Percentiles rank a stretch among this genome's conserved stretches.
phyloP scores from a whole-genome alignment of 2,113 vertebrate species.

The Muscicapa adusta region DNA sequence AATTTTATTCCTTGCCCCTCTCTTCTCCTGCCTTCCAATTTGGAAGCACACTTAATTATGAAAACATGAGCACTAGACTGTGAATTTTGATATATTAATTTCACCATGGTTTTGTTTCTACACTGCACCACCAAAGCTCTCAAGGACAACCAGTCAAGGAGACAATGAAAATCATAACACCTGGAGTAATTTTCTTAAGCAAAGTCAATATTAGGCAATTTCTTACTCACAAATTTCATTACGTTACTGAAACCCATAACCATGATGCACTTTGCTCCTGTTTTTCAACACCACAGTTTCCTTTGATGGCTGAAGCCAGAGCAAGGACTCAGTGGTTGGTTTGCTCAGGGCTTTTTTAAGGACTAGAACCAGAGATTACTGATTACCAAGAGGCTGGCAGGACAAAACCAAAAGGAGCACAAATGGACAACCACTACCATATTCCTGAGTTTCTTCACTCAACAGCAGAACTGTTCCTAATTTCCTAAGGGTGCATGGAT shows the following conservation, averaged over 20 bases:
- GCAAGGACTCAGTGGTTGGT: not conserved
- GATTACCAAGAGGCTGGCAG: not conserved
- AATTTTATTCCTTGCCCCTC: slow-evolving; percentile 47
- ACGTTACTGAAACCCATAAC: not conserved
- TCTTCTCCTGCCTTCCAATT: slow-evolving; percentile 31
- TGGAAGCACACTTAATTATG: slow-evolving; percentile 37
- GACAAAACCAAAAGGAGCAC: not conserved
- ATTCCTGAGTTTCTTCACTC: not conserved
- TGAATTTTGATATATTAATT: slow-evolving; percentile 51
- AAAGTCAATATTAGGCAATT: slow-evolving; percentile 33
- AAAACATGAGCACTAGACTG: slow-evolving; percentile 43
- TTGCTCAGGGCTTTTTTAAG: not conserved
- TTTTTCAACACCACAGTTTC: not conserved
- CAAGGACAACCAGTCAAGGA: slow-evolving; percentile 39
- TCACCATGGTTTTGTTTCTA: slow-evolving; percentile 19
- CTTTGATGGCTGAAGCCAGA: not conserved
- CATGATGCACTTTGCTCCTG: not conserved
- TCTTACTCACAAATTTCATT: not conserved
- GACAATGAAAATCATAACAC: not conserved
- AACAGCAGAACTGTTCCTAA: not conserved
- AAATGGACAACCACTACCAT: not conserved
- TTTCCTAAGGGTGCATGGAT: not conserved
- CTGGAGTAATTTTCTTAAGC: slow-evolving; percentile 1
- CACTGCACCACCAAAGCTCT: not conserved
- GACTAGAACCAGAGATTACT: not conserved